Evolutionary conservation across 2,888 invertebrate genomes (phyloP).

Genomic region (Andrena praecox): DNA sequence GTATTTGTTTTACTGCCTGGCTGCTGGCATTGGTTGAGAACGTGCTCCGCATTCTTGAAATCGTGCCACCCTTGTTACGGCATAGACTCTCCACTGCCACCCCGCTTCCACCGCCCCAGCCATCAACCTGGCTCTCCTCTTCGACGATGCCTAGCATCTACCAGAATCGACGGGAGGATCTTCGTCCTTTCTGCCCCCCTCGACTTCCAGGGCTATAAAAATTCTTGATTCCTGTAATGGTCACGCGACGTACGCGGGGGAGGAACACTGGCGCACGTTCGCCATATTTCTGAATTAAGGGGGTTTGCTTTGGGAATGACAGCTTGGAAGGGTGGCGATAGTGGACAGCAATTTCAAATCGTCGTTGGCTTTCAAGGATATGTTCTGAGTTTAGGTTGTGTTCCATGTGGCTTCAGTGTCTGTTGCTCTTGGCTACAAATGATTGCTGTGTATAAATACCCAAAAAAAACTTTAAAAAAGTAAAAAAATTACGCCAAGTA

Average conservation of each 20-base stretch:
- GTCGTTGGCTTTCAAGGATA: too few species aligned
- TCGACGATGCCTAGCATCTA: conserved; percentile 46
- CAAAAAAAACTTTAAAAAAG: too few species aligned
- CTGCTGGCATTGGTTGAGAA: conserved; percentile 84
- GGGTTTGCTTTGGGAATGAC: not conserved
- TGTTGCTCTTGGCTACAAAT: too few species aligned
- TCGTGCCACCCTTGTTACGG: conserved; percentile 82
- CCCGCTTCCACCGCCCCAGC: conserved; percentile 36
- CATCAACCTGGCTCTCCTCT: conserved; percentile 63
- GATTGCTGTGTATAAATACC: too few species aligned
- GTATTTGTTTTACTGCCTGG: conserved; percentile 85
- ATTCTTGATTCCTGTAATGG: conserved; percentile 81
- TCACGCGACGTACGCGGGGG: conserved; percentile 51
- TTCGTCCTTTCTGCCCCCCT: conserved; percentile 49
- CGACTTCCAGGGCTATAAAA: conserved; percentile 67
- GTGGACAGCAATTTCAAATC: too few species aligned
- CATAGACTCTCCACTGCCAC: conserved; percentile 68
- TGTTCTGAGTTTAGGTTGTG: too few species aligned
- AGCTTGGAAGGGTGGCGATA: not conserved
- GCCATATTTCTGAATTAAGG: conserved; percentile 17
- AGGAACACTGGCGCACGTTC: conserved; percentile 10
- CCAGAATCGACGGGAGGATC: conserved; percentile 63
- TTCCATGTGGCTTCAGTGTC: too few species aligned
- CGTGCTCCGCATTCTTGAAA: conserved; percentile 85
- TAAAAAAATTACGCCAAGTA: too few species aligned